Evolutionary conservation across 1,140 invertebrate species (phyloP).

Genomic region (Aphidius gifuensis): DNA sequence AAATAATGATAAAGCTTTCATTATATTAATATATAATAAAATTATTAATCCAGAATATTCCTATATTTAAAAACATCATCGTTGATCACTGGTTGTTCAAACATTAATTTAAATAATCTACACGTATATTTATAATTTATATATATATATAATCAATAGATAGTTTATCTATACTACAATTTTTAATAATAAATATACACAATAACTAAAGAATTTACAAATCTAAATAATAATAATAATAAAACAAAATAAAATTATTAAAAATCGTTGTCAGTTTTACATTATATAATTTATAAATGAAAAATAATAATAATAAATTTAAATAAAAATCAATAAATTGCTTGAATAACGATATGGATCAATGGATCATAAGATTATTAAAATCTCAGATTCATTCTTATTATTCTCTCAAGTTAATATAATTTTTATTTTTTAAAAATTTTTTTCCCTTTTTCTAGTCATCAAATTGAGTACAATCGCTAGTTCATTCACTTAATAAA

Average conservation of each 20-base stretch:
- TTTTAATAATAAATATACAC: conserved; percentile 41
- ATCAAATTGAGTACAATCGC: conserved; percentile 12
- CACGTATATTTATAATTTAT: too few species aligned
- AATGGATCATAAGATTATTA: conserved; percentile 15
- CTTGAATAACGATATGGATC: conserved; percentile 56
- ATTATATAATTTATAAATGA: neutral
- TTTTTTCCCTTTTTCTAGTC: neutral
- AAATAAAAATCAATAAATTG: conserved; percentile 35
- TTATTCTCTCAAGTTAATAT: conserved; percentile 7
- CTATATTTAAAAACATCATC: too few species aligned
- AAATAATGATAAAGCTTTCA: too few species aligned
- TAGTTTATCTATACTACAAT: neutral
- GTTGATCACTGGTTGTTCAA: too few species aligned
- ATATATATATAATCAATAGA: neutral
- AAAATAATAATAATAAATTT: too few species aligned
- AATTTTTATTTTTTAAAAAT: neutral
- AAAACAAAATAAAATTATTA: conserved; percentile 19
- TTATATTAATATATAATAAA: too few species aligned
- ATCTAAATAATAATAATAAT: conserved; percentile 12
- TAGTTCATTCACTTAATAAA: conserved; percentile 12
- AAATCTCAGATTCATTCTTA: conserved; percentile 7
- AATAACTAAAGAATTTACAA: conserved; percentile 25
- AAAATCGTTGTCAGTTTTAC: conserved; percentile 48
- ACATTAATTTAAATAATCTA: too few species aligned
- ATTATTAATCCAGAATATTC: too few species aligned